Conservation (phyloP, 2,113 vertebrate species). For the Sinocyclocheilus rhinocerous region DNA sequence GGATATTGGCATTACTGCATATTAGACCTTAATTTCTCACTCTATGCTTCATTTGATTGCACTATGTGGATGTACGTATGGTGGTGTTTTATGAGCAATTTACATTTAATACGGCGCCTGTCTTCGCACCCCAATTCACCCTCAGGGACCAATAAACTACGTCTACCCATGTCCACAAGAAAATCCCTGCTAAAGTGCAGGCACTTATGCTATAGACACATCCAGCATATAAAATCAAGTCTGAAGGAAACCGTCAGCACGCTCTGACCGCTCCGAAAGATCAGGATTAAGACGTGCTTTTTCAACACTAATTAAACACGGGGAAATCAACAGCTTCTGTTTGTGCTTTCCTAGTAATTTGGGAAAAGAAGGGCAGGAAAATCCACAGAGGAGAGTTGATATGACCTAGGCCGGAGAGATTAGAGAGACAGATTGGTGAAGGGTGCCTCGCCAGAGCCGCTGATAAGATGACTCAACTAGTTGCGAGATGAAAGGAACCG, state of each 20-base stretch:
- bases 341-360: conserved; percentile 1
- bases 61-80: neutral
- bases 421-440: conserved; percentile 17
- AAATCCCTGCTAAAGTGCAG: neutral
- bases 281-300: neutral
- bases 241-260: neutral
- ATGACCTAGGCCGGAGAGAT: neutral
- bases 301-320: neutral
- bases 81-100: conserved; percentile 11
- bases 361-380: neutral
- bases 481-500: neutral
- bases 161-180: neutral
- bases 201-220: neutral
- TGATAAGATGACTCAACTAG: neutral
- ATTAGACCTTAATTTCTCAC: neutral
- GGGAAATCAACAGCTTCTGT: conserved; percentile 1
- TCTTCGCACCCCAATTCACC: neutral
- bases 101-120: neutral
- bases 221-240: neutral
- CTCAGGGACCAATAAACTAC: neutral
- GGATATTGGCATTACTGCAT: neutral
- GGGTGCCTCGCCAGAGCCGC: neutral
- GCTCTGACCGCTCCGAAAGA: neutral
- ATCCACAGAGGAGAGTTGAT: neutral
- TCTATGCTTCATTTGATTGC: neutral